Conservation (phyloP, 30 jellyfish, hydroid and myxozoan species). For the Turritopsis rubra region DNA sequence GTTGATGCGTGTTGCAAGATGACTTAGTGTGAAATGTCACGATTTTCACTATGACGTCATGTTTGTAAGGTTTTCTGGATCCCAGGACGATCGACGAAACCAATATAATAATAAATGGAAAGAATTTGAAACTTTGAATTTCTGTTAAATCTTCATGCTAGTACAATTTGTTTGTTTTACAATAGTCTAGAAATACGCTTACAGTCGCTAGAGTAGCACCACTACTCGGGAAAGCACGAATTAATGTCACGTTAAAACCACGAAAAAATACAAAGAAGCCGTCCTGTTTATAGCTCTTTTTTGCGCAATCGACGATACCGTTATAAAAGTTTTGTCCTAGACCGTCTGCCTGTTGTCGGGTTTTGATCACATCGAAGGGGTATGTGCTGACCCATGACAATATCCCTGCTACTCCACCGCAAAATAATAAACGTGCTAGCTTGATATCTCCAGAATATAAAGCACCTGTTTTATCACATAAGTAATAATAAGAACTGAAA, state of each 20-base stretch:
- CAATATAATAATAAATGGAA: too few relatives aligned
- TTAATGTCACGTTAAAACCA: constrained; percentile 57
- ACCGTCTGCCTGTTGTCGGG: constrained; percentile 74
- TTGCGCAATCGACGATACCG: constrained; percentile 50
- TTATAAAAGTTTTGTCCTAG: constrained; percentile 25
- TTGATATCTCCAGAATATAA: constrained; percentile 26
- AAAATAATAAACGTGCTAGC: constrained; percentile 33
- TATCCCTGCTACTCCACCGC: constrained; percentile 80
- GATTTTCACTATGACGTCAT: too few relatives aligned
- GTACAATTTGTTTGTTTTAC: background rate
- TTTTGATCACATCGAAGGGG: constrained; percentile 74
- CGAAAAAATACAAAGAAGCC: constrained; percentile 54
- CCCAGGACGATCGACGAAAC: too few relatives aligned
- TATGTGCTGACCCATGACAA: constrained; percentile 56
- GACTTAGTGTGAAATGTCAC: too few relatives aligned
- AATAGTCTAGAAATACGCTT: constrained; percentile 32
- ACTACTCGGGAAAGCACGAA: constrained; percentile 74
- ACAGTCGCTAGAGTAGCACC: constrained; percentile 87
- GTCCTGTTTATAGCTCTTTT: constrained; percentile 42
- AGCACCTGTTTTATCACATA: constrained; percentile 34
- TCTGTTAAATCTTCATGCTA: background rate
- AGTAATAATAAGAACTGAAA: constrained; percentile 45
- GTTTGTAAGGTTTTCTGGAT: too few relatives aligned
- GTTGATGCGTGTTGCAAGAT: too few relatives aligned
- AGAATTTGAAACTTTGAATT: too few relatives aligned